phyloP scores from a whole-genome alignment of 2,113 vertebrate genomes.

The Hirundichthys speculiger region DNA sequence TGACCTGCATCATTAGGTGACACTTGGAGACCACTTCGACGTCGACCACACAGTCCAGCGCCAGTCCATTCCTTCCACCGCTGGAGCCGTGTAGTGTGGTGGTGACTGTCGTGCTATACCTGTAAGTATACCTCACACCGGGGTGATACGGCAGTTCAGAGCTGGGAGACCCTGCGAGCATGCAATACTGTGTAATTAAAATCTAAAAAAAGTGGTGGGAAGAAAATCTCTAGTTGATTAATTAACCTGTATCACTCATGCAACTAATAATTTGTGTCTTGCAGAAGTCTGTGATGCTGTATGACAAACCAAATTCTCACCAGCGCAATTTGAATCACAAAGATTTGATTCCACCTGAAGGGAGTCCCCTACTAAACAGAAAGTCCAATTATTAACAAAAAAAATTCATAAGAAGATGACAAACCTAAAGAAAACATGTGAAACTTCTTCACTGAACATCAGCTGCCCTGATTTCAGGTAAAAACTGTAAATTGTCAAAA shows the following conservation, averaged over 20 bases:
- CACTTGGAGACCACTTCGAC: conserved; percentile 83
- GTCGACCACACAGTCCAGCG: conserved; percentile 83
- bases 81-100: conserved; percentile 75
- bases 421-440: background rate
- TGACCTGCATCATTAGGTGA: conserved; percentile 84
- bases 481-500: background rate
- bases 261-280: too few relatives aligned
- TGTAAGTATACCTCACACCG: conserved; percentile 82
- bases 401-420: background rate
- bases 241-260: too few relatives aligned
- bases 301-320: conserved; percentile 48
- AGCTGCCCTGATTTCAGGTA: background rate
- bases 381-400: background rate
- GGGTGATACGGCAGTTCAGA: conserved; percentile 59
- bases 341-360: conserved; percentile 50
- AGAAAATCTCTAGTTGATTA: background rate
- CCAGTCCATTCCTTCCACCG: conserved; percentile 76
- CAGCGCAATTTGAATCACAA: conserved; percentile 73
- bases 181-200: background rate
- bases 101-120: conserved; percentile 78
- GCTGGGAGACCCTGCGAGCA: conserved; percentile 33
- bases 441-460: conserved; percentile 3
- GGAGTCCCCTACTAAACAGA: conserved; percentile 47
- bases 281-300: too few relatives aligned
- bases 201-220: accelerated